phyloP scores from a whole-genome alignment of 2,113 vertebrate genomes.

The Miniopterus natalensis region DNA sequence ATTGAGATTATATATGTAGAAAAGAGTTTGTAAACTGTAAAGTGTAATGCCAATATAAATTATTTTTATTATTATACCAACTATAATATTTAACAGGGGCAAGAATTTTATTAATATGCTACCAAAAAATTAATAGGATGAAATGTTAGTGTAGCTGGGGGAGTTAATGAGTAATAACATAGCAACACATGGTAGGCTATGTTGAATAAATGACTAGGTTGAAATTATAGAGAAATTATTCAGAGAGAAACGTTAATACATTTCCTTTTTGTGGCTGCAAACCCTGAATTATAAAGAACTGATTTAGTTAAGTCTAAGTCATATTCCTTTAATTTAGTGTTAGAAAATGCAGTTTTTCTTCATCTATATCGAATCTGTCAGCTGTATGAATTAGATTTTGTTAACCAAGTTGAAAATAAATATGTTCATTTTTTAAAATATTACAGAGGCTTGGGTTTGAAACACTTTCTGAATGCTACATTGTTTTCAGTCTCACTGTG shows the following conservation, averaged over 20 bases:
- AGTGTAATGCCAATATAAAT: conserved; percentile 56
- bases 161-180: neutral
- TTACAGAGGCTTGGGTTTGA: neutral
- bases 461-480: neutral
- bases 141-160: neutral
- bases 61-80: conserved; percentile 62
- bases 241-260: conserved; percentile 36
- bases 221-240: conserved; percentile 57
- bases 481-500: neutral
- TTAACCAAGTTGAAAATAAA: conserved; percentile 63
- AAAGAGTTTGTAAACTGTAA: conserved; percentile 54
- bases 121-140: conserved; percentile 46
- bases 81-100: conserved; percentile 46
- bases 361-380: neutral
- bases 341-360: conserved; percentile 54
- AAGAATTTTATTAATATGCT: conserved; percentile 64
- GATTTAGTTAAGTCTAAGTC: conserved; percentile 54
- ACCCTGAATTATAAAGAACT: conserved; percentile 34
- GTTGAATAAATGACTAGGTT: conserved; percentile 9
- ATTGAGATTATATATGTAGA: conserved; percentile 57
- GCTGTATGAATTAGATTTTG: conserved; percentile 46
- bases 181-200: neutral
- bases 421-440: neutral
- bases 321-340: conserved; percentile 57
- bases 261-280: conserved; percentile 54